These are phyloP conservation scores for Drosophila nigrodunni DNA, from an alignment of 1,140 invertebrate genomes.

Conservation along the genomic window DNA sequence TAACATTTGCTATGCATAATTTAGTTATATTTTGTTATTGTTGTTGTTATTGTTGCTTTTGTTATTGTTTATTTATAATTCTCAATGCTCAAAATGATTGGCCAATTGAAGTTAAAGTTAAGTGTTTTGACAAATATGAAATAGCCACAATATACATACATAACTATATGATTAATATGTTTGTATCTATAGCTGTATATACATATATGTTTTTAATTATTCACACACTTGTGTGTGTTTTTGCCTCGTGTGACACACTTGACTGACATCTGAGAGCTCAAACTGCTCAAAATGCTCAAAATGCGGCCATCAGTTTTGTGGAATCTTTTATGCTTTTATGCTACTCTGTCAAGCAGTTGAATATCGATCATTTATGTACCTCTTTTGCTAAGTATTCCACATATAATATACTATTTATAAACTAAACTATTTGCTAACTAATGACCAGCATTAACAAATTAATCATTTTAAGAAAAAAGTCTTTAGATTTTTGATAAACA, in stretches of 20 bases:
- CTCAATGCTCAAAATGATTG: constrained; percentile 42
- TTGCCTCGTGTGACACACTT: constrained; percentile 69
- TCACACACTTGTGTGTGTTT: constrained; percentile 13
- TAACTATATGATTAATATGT: constrained; percentile 19
- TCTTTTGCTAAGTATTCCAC: neutral
- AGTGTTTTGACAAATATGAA: constrained; percentile 42
- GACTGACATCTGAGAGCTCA: constrained; percentile 52
- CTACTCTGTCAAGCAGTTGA: neutral
- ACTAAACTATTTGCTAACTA: too few relatives aligned
- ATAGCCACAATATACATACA: constrained; percentile 10
- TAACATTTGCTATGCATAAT: constrained; percentile 44
- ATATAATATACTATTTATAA: neutral
- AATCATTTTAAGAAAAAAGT: too few relatives aligned
- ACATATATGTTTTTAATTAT: neutral
- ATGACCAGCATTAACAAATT: too few relatives aligned
- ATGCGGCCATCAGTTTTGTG: constrained; percentile 9
- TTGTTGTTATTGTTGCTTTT: too few relatives aligned
- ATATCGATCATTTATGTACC: neutral
- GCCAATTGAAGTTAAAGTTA: constrained; percentile 57
- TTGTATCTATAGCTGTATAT: constrained; percentile 5
- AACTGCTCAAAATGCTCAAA: constrained; percentile 11
- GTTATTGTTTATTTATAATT: constrained; percentile 31
- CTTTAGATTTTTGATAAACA: too few relatives aligned
- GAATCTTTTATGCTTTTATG: constrained; percentile 4
- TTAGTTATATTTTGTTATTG: constrained; percentile 8